A percentile compares a stretch with the other conserved stretches of the same genome.
phyloP scores from a whole-genome alignment of 2,113 vertebrate species.

The Gulo gulo region DNA sequence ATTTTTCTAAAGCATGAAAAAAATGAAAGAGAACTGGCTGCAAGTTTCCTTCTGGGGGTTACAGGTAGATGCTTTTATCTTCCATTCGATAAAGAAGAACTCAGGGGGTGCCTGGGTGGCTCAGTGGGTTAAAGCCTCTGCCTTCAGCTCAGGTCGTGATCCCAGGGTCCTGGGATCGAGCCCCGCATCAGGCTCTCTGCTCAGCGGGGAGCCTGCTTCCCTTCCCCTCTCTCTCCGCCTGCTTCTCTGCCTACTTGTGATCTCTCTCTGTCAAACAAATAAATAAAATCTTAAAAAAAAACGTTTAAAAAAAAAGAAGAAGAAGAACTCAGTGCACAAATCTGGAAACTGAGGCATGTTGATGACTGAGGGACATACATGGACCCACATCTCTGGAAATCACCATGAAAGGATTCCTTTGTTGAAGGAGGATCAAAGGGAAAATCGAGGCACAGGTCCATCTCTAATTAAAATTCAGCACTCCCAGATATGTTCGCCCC shows the following conservation, averaged over 20 bases:
- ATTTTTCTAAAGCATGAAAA: not conserved
- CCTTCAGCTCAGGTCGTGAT: too few species aligned
- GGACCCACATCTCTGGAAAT: conserved; percentile 86
- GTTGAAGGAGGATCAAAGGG: conserved; percentile 72
- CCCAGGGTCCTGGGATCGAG: too few species aligned
- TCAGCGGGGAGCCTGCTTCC: too few species aligned
- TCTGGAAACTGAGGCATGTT: conserved; percentile 90
- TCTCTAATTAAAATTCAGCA: conserved; percentile 72
- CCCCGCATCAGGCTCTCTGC: too few species aligned
- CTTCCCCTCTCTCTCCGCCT: too few species aligned
- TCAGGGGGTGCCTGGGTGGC: conserved; percentile 62
- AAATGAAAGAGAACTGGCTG: conserved; percentile 62
- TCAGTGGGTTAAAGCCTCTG: too few species aligned
- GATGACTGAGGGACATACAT: conserved; percentile 87
- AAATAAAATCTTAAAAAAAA: too few species aligned
- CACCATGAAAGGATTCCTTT: conserved; percentile 84
- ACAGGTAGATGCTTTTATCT: conserved; percentile 91
- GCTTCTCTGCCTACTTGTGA: too few species aligned
- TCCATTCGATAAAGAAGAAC: conserved; percentile 91
- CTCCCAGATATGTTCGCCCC: conserved; percentile 86
- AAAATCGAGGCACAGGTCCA: not conserved
- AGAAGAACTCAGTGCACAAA: conserved; percentile 90
- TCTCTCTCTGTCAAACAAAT: too few species aligned
- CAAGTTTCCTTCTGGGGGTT: conserved; percentile 93
- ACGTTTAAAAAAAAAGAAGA: conserved; percentile 39